Percentiles rank a stretch among this genome's conserved stretches.
phyloP scores from a whole-genome alignment of 2,888 invertebrate species.

The Anthoptus insignis region DNA sequence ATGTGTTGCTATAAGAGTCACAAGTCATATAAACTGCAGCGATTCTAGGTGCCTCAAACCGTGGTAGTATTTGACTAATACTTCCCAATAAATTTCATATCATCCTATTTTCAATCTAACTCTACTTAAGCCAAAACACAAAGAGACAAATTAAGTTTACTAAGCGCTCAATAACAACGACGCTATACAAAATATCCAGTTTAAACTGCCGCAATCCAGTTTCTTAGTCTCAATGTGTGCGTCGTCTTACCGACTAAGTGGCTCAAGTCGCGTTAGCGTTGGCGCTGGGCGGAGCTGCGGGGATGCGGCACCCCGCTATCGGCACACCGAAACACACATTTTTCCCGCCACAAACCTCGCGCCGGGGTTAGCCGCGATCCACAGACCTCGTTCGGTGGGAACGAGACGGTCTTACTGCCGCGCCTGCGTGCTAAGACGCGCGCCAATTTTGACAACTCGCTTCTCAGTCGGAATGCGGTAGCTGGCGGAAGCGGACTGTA shows the following conservation, averaged over 20 bases:
- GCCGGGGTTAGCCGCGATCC: constrained; percentile 87
- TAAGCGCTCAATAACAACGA: no score
- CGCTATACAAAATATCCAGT: not conserved
- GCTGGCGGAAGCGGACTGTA: constrained; percentile 14
- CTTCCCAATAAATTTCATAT: no score
- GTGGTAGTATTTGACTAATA: no score
- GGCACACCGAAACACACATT: constrained; percentile 88
- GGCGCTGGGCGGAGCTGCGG: constrained; percentile 72
- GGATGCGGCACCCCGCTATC: constrained; percentile 83
- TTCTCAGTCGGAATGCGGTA: constrained; percentile 28
- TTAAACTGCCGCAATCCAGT: not conserved
- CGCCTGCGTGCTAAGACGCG: constrained; percentile 71
- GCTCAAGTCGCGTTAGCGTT: constrained; percentile 85
- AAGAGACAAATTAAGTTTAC: no score
- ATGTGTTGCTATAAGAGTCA: no score
- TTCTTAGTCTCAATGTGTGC: constrained; percentile 66
- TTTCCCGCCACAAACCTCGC: constrained; percentile 87
- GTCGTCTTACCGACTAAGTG: constrained; percentile 84
- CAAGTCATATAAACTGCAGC: no score
- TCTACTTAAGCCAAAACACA: no score
- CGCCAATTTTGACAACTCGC: constrained; percentile 78
- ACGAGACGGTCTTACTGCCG: constrained; percentile 62
- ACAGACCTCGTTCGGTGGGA: constrained; percentile 82
- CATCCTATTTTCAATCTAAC: no score
- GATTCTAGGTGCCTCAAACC: no score